Evolutionary conservation across 2,888 invertebrate species (phyloP).

Genomic region (Drosophila melanosoma): DNA sequence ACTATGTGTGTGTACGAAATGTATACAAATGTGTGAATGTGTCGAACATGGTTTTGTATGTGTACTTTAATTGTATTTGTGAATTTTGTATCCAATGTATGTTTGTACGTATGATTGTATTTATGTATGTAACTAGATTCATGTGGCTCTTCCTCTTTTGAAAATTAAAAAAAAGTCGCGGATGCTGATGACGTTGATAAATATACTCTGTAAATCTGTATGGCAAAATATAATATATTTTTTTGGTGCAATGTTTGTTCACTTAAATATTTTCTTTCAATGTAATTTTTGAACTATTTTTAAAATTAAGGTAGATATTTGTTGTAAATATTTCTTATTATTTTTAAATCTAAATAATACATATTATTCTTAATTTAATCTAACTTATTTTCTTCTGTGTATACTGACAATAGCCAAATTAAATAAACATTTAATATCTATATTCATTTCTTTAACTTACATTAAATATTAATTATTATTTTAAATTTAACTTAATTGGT

Average conservation of each 20-base stretch:
- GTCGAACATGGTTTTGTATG: slow-evolving; percentile 20
- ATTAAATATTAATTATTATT: neutral
- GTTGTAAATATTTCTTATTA: neutral
- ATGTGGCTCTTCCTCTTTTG: slow-evolving; percentile 51
- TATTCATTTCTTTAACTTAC: neutral
- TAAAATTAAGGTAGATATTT: neutral
- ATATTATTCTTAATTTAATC: neutral
- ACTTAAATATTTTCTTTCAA: neutral
- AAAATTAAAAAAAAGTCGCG: slow-evolving; percentile 65
- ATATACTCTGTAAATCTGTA: slow-evolving; percentile 26
- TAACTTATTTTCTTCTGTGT: neutral
- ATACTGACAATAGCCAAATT: neutral
- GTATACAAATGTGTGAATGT: slow-evolving; percentile 18
- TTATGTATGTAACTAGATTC: slow-evolving; percentile 31
- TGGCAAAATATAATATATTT: slow-evolving; percentile 3
- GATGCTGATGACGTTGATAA: slow-evolving; percentile 72
- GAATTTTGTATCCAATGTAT: slow-evolving; percentile 48
- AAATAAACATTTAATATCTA: neutral
- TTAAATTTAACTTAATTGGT: neutral
- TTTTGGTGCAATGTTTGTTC: neutral
- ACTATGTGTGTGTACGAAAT: slow-evolving; percentile 21
- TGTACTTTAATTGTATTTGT: slow-evolving; percentile 34
- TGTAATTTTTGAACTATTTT: neutral
- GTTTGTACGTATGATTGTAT: neutral
- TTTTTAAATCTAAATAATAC: neutral